Base-by-base conservation (phyloP, 2,113 vertebrate genomes). In the Oryzias curvinotus region DNA sequence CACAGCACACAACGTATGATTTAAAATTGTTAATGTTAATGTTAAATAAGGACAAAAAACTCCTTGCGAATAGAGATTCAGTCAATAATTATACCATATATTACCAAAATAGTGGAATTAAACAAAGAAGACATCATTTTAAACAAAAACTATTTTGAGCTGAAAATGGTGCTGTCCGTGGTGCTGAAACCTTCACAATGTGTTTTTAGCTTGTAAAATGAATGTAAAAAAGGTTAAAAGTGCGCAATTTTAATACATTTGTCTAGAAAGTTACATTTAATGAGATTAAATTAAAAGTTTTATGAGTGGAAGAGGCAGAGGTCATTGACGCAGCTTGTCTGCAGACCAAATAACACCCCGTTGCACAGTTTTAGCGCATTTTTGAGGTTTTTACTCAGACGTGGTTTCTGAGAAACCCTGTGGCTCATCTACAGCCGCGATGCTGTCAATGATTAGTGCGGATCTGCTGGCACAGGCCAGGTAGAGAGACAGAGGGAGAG, bases 401-500 rank as follows among this genome's bases (percentile, higher is more conserved):
- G 68, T 52, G 61, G 58, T 68, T 14, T 17, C 52, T 67, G 61
- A 68, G 49, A 68, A 63, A 72, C 12, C 51, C n/a, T 68, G 62
- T 57, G 62, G 80, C 56, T 53, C 51, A 60, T 23, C 54, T 30
- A 55, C 54, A 77, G 69, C 71, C 67, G 72, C 57, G 69, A 78
- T 68, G 77, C 82, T 82, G 83, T 79, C 84, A 84, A 72, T 86
- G 83, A 78, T 83, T 76, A 78, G 88, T 81, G 80, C 72, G 77
- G 84, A 83, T 88, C 85, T 87, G 82, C 82, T 81, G 88, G 81
- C 82, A 84, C 62, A 91, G 89, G 73, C 85, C 84, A 92, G 91
- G 87, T 90, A 87, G 82, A 87, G 77, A 57, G 84, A 85, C 84
- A 65, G 68, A 61, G 65, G 63, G 69, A 79, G 76, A 44, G 44